phyloP scores from a whole-genome alignment of 2,797 vertebrate genomes.

The Syncerus caffer region DNA sequence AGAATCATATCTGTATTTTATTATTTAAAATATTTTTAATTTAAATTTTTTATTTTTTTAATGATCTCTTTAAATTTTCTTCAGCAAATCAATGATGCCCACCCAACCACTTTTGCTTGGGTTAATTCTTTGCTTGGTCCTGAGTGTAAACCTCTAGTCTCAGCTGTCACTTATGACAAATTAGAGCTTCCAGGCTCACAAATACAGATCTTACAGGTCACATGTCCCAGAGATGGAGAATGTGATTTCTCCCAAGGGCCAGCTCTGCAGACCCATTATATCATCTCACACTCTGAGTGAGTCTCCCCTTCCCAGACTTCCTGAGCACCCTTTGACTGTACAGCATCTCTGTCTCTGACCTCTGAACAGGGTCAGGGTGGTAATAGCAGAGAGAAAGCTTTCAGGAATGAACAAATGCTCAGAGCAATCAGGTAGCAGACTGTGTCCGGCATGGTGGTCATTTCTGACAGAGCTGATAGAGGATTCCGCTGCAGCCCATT shows the following conservation, averaged over 20 bases:
- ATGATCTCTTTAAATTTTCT: neutral
- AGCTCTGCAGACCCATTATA: slow-evolving; percentile 77
- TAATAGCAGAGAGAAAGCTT: slow-evolving; percentile 74
- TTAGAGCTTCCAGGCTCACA: slow-evolving; percentile 58
- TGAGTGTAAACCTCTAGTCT: slow-evolving; percentile 67
- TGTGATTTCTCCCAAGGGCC: slow-evolving; percentile 80
- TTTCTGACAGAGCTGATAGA: slow-evolving; percentile 75
- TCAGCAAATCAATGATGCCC: neutral
- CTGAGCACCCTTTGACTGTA: slow-evolving; percentile 51
- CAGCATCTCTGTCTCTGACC: slow-evolving; percentile 74
- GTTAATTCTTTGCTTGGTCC: slow-evolving; percentile 64
- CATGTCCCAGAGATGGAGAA: slow-evolving; percentile 75
- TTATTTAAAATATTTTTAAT: neutral
- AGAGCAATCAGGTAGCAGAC: slow-evolving; percentile 63
- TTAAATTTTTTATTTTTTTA: neutral
- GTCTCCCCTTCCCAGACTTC: slow-evolving; percentile 60
- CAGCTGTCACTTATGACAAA: slow-evolving; percentile 79
- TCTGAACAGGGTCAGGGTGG: slow-evolving; percentile 79
- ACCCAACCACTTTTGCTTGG: neutral
- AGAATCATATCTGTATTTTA: neutral
- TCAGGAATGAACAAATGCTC: slow-evolving; percentile 68
- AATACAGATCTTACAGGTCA: slow-evolving; percentile 78
- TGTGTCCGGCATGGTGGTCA: slow-evolving; percentile 68
- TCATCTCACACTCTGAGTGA: slow-evolving; percentile 81
- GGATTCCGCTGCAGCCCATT: slow-evolving; percentile 75